Base-by-base conservation (phyloP, 2,797 vertebrate species). In the Anableps anableps region DNA sequence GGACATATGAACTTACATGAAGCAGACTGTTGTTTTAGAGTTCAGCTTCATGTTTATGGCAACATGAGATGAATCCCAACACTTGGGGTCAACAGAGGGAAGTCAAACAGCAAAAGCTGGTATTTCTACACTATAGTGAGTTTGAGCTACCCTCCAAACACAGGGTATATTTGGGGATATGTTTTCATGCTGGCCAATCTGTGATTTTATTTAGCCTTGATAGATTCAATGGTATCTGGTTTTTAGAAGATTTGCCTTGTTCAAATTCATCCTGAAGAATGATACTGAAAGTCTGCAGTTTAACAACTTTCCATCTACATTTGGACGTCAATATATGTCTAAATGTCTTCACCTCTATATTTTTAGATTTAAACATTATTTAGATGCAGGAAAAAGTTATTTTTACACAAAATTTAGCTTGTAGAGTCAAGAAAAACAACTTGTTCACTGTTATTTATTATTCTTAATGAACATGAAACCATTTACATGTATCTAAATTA, bases 1-100 rank as follows among this genome's bases (percentile, higher is more conserved):
- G 9, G 6, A 8, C 76, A 72, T 29, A 13, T 74, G 1, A 6
- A 41, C 26, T 66, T 72, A 13, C 19, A 47, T 62, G 38, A 43
- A 21, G 1, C 50, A 2, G 5, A 50, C 0, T 10, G 1, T 66
- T 13, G 1, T 55, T 16, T 2, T 0, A 51, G 29, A 64, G 8
- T 73, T 79, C 72, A 51, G 23, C 7, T 21, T 50, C 2, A 23
- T 58, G 21, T 70, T 51, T 74, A 16, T 29, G 17, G 1, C 43
- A 53, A 76, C 51, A 66, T 66, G 26, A 81, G 62, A 53, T 77
- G 4, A 36, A 50, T 78, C 11, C 1, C 13, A 84, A 88, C 91
- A 90, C 73, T 85, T 77, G 85, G 86, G 87, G 91, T 88, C 92
- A 92, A 86, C 78, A 88, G 62, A 88, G 73, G 38, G 53, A 80